Base-by-base conservation (phyloP, 2,113 vertebrate species). In the Chionomys nivalis region DNA sequence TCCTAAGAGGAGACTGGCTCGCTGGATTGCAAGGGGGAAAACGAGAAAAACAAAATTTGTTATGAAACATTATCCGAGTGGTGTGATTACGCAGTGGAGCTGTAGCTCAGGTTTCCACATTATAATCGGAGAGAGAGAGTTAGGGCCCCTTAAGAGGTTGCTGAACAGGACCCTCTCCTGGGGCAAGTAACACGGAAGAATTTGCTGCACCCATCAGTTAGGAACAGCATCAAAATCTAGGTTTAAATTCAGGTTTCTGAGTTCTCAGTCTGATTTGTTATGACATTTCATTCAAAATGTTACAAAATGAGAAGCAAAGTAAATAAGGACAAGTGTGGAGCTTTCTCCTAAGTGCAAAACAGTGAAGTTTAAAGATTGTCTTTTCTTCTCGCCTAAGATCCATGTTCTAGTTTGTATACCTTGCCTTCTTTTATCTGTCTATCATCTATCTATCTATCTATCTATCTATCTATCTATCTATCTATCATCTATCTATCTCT, bases 1-100 rank as follows among this genome's bases (percentile, higher is more conserved):
- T 90, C 95, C 63, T 76, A 42, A 76, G 82, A 92, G 82, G 55
- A 95, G 63, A 65, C 33, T 36, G 76, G 52, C n/a, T 95, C 58
- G 23, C 61, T 61, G 58, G n/a, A 23, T 28, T 94, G 76, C 49
- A 83, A 82, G 63, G n/a, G 78, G 52, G 44, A n/a, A 93, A 85
- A 94, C 44, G 42, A 78, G 89, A 66, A 65, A 96, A 97, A 94
- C 33, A 66, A 73, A 89, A 94, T 89, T 68, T 90, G 42, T 93
- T 77, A 83, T 61, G 70, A 93, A 95, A 88, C 10, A 63, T 28
- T 81, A 81, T n/a, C 42, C 72, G 24, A 94, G 85, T 86, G 14
- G 6, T 63, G 49, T 85, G 58, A 14, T 68, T 96, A 58, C 16
- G 23, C n/a, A 76, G 44, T 49, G 65, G 63, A 82, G 76, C 47